Conservation (phyloP, 2,113 vertebrate genomes). For the Chaetura pelagica region DNA sequence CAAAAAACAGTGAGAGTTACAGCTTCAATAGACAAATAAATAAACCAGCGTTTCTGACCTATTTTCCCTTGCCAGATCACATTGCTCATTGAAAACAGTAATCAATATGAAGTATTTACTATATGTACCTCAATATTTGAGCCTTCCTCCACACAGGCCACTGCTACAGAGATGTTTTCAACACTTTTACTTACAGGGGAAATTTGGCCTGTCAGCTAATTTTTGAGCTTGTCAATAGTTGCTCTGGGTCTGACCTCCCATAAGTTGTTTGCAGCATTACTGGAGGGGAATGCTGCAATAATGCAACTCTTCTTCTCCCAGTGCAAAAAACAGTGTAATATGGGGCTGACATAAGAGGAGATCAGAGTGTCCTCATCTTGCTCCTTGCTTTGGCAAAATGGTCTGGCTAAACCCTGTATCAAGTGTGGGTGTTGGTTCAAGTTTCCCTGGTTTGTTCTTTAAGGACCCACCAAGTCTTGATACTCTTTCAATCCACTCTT, state of each 20-base stretch:
- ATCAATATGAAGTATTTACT: neutral
- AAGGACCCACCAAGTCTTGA: neutral
- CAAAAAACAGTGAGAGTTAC: neutral
- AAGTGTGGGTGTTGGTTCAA: neutral
- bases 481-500: neutral
- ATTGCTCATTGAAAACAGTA: neutral
- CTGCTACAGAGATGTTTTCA: neutral
- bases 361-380: neutral
- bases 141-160: neutral
- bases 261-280: neutral
- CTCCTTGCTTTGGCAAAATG: neutral
- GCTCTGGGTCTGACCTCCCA: neutral
- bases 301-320: neutral
- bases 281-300: neutral
- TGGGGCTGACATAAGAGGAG: neutral
- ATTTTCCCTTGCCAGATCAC: neutral
- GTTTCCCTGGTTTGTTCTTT: neutral
- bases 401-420: neutral
- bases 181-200: neutral
- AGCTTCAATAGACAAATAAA: neutral
- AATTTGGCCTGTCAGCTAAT: neutral
- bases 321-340: neutral
- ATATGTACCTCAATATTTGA: neutral
- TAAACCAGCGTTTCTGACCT: neutral
- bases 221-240: neutral